Evolutionary conservation across 2,113 vertebrate species (phyloP).

Genomic region (Erpornis zantholeuca): DNA sequence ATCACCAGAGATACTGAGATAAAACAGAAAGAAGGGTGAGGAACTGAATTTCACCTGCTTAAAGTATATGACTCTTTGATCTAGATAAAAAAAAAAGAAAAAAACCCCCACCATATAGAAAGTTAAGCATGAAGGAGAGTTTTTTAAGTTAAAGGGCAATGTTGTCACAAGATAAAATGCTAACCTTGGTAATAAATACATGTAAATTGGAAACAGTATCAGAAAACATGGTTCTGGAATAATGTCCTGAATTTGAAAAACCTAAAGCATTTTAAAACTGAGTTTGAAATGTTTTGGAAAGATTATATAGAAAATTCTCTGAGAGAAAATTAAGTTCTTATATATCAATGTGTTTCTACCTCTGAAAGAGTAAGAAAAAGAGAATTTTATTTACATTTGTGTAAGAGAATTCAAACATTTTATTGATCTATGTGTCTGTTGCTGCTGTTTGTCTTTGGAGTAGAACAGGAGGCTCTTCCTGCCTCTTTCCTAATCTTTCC

Average conservation of each 20-base stretch:
- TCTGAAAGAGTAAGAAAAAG: neutral
- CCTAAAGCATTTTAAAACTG: neutral
- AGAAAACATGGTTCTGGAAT: neutral
- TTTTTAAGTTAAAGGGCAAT: neutral
- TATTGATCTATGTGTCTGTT: neutral
- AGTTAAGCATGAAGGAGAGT: neutral
- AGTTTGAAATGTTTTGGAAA: neutral
- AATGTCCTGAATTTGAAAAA: neutral
- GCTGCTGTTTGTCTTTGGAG: neutral
- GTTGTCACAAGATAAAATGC: neutral
- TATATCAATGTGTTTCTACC: neutral
- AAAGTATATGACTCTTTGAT: neutral
- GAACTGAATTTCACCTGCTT: neutral
- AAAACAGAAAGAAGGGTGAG: neutral
- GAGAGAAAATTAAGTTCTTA: neutral
- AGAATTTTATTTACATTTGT: neutral
- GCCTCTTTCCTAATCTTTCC: neutral
- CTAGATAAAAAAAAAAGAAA: neutral
- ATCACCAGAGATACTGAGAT: neutral
- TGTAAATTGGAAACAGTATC: neutral
- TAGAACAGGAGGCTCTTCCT: neutral
- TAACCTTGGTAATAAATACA: neutral
- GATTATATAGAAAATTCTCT: neutral
- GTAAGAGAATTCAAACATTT: neutral
- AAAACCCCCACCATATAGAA: accelerated